Evolutionary conservation across 2,113 vertebrate species (phyloP).

Genomic region (Laticauda laticaudata): DNA sequence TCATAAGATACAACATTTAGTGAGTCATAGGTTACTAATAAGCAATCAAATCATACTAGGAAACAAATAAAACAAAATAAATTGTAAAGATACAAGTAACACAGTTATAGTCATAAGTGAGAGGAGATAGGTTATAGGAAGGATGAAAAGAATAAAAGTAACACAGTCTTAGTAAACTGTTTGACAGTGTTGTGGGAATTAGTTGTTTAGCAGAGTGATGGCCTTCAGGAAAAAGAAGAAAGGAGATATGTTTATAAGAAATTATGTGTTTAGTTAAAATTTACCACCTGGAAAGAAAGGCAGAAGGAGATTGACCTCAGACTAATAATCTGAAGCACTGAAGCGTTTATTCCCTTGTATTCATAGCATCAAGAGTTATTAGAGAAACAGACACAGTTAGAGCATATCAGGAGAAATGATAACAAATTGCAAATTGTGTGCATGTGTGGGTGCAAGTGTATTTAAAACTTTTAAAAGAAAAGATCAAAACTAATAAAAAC

Average conservation of each 20-base stretch:
- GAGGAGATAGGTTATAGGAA: too few species aligned
- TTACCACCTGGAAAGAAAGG: neutral
- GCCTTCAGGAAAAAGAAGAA: neutral
- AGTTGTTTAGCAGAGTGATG: too few species aligned
- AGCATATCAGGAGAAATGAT: neutral
- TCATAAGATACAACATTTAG: too few species aligned
- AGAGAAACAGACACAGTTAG: neutral
- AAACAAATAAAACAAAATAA: too few species aligned
- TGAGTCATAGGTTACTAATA: too few species aligned
- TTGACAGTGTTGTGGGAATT: too few species aligned
- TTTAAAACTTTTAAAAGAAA: neutral
- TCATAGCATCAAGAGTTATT: neutral
- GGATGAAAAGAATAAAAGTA: too few species aligned
- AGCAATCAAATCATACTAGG: too few species aligned
- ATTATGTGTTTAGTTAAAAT: neutral
- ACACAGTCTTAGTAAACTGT: too few species aligned
- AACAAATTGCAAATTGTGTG: neutral
- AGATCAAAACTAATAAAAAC: neutral
- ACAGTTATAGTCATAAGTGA: too few species aligned
- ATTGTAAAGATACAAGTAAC: too few species aligned
- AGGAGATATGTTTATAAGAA: neutral
- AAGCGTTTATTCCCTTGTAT: neutral
- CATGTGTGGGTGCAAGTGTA: neutral
- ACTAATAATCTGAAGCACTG: neutral
- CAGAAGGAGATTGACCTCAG: neutral